Base-by-base conservation (phyloP, 2,113 vertebrate species). In the Sebastes schlegelii region DNA sequence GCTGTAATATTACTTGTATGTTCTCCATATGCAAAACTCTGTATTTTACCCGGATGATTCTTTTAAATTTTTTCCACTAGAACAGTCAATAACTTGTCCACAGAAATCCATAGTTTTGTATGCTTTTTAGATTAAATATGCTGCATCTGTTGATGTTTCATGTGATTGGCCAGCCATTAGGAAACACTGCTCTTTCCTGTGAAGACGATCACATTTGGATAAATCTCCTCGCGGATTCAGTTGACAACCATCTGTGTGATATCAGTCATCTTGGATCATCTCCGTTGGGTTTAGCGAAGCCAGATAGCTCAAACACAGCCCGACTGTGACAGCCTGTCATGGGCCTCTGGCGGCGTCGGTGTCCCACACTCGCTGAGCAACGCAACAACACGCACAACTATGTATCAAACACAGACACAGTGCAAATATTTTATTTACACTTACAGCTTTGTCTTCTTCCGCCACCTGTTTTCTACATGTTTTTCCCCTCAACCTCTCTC, bases 391-490 rank as follows among this genome's bases (percentile, higher is more conserved):
- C 58, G 79, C 48, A 66, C 9, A 49, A 51, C 76, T 21, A 64
- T 71, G 72, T 57, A 72, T 80, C 76, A 82, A 26, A 72, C 63
- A 58, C 51, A 46, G 69, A 64, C 61, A 46, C 54, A 26, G 34
- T 11, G 58, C 60, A 61, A 52, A 86, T 77, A 80, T 79, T 90
- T 80, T 57, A 79, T 84, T 86, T 79, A 80, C 74, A 55, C 48
- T 34, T 49, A 7, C 46, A 77, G 83, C 76, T 84, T 64, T 61
- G 51, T 87, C 72, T 74, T 77, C 13, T 13, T 7, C 52, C 0
- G 1, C 80, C 90, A 84, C 85, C 86, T 89, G 89, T 68, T 85
- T 70, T 42, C 19, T 16, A 40, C 69, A 17, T 11, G 14, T 51
- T 62, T 3, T 45, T 3, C 40, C 46, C 74, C 58, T 80, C 43